Conservation (phyloP, 2,113 vertebrate species). For the Seriola dumerili region DNA sequence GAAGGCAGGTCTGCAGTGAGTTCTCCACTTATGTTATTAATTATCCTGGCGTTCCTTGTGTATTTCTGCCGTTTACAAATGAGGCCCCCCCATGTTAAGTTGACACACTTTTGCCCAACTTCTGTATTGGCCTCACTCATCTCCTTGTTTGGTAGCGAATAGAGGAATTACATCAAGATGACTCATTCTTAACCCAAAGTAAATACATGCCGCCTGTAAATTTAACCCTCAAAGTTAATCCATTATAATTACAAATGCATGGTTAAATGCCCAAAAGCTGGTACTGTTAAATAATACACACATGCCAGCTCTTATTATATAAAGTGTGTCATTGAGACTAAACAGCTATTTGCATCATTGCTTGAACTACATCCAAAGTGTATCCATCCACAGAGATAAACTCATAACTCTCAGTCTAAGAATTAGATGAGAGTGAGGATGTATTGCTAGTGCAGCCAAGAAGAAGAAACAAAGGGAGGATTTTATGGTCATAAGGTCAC, state of each 20-base stretch:
- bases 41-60: neutral
- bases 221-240: constrained; percentile 13
- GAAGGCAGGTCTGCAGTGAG: neutral
- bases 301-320: constrained; percentile 22
- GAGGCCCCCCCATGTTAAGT: neutral
- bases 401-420: neutral
- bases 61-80: neutral
- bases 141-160: constrained; percentile 81
- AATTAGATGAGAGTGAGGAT: constrained; percentile 7
- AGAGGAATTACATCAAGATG: constrained; percentile 67
- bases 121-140: constrained; percentile 29
- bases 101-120: constrained; percentile 24
- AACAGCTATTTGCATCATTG: constrained; percentile 5
- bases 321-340: neutral
- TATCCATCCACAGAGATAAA: neutral
- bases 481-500: constrained; percentile 3
- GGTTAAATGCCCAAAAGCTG: constrained; percentile 25
- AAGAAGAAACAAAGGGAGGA: neutral
- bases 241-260: neutral
- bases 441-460: neutral
- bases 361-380: neutral
- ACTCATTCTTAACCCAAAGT: constrained; percentile 67
- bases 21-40: neutral
- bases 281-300: neutral
- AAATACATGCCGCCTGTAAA: constrained; percentile 41